phyloP scores from a whole-genome alignment of 2,888 invertebrate species.

The Gymnoscelis rufifasciata region DNA sequence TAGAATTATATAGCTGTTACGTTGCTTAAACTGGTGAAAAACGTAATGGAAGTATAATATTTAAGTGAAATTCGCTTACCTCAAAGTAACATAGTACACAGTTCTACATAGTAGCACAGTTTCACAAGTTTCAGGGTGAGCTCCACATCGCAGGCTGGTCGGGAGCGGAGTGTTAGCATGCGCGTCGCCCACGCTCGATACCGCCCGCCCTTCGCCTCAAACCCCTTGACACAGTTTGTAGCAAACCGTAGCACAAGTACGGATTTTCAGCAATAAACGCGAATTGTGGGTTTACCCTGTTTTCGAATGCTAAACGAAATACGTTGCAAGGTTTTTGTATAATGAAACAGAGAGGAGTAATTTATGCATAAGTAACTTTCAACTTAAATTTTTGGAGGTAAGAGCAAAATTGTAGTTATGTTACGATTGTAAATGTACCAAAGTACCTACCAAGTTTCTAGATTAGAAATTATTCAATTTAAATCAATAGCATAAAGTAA shows the following conservation, averaged over 20 bases:
- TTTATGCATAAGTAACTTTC: too few species aligned
- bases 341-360: too few species aligned
- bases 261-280: not conserved
- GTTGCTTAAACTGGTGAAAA: too few species aligned
- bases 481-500: too few species aligned
- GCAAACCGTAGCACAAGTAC: conserved; percentile 9
- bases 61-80: conserved; percentile 37
- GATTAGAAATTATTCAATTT: too few species aligned
- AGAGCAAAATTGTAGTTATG: too few species aligned
- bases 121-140: conserved; percentile 38
- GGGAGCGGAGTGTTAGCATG: conserved; percentile 41
- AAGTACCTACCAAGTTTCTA: too few species aligned
- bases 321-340: too few species aligned
- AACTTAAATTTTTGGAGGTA: too few species aligned
- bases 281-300: not conserved
- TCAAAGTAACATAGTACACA: conserved; percentile 42
- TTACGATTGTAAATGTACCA: too few species aligned
- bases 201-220: conserved; percentile 29
- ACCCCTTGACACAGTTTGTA: conserved; percentile 23
- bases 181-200: conserved; percentile 76
- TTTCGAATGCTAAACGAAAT: not conserved
- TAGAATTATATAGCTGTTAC: too few species aligned
- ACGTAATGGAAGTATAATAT: too few species aligned
- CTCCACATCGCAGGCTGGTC: conserved; percentile 47
- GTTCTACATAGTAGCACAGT: conserved; percentile 42